Percentiles rank a stretch among this genome's conserved stretches.
Evolutionary conservation across 2,797 vertebrate genomes (phyloP).

Genomic region (Eleutherodactylus coqui): DNA sequence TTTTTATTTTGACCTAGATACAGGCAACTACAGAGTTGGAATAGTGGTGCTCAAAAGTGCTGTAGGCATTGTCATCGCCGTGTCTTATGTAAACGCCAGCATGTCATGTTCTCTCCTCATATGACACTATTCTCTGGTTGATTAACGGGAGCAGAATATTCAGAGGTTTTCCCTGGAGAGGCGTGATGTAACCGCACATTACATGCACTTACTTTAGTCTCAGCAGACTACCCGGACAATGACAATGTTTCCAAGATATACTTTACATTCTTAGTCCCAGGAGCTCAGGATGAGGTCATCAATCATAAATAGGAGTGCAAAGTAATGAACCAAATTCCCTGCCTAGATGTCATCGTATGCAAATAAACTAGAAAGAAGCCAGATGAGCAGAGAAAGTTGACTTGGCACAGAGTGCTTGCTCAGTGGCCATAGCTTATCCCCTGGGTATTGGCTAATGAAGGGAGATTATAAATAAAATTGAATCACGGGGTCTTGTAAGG

Average conservation of each 20-base stretch:
- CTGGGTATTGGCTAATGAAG: not conserved
- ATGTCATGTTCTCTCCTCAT: constrained; percentile 8
- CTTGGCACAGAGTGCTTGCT: not conserved
- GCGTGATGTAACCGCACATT: constrained; percentile 32
- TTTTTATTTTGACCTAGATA: constrained; percentile 37
- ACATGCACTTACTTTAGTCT: not conserved
- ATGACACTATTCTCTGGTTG: constrained; percentile 5
- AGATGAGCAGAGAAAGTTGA: not conserved
- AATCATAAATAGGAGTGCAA: not conserved
- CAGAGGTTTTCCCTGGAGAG: not conserved
- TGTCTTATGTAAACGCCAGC: constrained; percentile 36
- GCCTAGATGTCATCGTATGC: constrained; percentile 4
- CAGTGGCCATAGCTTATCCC: not conserved
- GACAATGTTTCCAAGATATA: not conserved
- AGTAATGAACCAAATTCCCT: constrained; percentile 16
- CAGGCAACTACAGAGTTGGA: not conserved
- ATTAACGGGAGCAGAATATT: constrained; percentile 24
- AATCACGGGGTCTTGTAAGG: not conserved
- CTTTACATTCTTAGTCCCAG: not conserved
- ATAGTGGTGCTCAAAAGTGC: not conserved
- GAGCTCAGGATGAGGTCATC: constrained; percentile 10
- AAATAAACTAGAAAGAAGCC: not conserved
- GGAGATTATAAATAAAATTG: not conserved
- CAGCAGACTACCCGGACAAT: not conserved
- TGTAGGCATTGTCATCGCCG: not conserved